Conservation (phyloP, 1,140 invertebrate species). For the Homarus americanus region DNA sequence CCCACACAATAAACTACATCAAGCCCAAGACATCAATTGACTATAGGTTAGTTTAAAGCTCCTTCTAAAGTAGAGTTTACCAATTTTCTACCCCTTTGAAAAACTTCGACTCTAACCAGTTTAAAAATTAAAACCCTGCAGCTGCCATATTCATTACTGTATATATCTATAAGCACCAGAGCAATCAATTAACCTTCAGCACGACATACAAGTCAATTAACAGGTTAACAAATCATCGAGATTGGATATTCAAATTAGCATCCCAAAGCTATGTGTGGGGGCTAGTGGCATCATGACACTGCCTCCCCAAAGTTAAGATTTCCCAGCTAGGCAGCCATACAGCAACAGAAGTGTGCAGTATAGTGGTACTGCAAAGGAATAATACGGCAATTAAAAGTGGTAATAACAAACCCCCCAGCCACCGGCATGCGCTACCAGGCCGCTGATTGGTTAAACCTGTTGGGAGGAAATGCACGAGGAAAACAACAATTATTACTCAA, state of each 20-base stretch:
- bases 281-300: not conserved
- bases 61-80: too few relatives aligned
- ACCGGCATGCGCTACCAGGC: conserved; percentile 70
- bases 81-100: too few relatives aligned
- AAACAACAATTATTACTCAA: conserved; percentile 28
- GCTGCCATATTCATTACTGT: too few relatives aligned
- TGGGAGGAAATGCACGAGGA: conserved; percentile 35
- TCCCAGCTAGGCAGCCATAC: conserved; percentile 48
- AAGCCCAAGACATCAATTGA: too few relatives aligned
- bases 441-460: conserved; percentile 72
- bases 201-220: not conserved
- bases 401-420: conserved; percentile 71
- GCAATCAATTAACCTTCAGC: too few relatives aligned
- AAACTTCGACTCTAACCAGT: too few relatives aligned
- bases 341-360: conserved; percentile 26
- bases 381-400: conserved; percentile 53
- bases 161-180: too few relatives aligned
- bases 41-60: too few relatives aligned
- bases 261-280: conserved; percentile 22
- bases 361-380: conserved; percentile 47
- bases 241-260: conserved; percentile 38
- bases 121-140: too few relatives aligned
- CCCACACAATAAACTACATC: too few relatives aligned
- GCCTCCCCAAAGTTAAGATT: not conserved
- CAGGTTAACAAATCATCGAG: conserved; percentile 45